Base-by-base conservation (phyloP, 2,888 invertebrate species). In the Epirrhoe tristata region DNA sequence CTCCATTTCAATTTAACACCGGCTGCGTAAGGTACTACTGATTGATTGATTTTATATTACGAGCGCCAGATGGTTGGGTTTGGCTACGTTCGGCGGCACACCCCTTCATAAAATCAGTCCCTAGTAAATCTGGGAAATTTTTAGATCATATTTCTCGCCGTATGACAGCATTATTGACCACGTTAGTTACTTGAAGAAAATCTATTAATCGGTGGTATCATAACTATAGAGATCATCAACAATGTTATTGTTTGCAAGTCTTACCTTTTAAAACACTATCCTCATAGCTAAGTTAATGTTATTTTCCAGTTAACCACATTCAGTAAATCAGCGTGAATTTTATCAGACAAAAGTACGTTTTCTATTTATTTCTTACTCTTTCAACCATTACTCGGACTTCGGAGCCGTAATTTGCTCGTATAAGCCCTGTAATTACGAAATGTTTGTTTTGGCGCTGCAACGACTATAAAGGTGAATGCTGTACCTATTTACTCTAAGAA, bases 1-100 rank as follows among this genome's bases (percentile, higher is more conserved):
- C 80, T 82, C 80, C 78, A 81, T 80, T 83, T 78, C 76, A 76
- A 82, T 81, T 82, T 79, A 78, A 78, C 77, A 77, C 76, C 79
- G 79, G 59, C 63, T 61, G 63, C 60, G 54, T 58, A 61, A 58
- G 12, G 52, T 52, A 51, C 53, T 14, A 36, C 48, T 60, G 60
- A 67, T 61, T 60, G 67, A 67, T 67, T 67, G 54, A 55, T 55
- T 61, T 55, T 53, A 63, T 63, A 48, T 34, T 50, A 52, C 57
- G 53, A 54, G 24, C 32, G 46, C 60, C 67, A 64, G 63, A 58
- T 63, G 67, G 58, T 63, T 16, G 12, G 17, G 51, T 51, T 24
- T 31, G 36, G 58, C 43, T 54, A 16, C 36, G 34, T 51, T 58
- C 10, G 36, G 24, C 39, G 58, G 54, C 54, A 17, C 58, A 39